Evolutionary conservation across 2,797 vertebrate genomes (phyloP), one percentile per base, ranked within the genome.

Genomic region (Oreochromis grahami): DNA sequence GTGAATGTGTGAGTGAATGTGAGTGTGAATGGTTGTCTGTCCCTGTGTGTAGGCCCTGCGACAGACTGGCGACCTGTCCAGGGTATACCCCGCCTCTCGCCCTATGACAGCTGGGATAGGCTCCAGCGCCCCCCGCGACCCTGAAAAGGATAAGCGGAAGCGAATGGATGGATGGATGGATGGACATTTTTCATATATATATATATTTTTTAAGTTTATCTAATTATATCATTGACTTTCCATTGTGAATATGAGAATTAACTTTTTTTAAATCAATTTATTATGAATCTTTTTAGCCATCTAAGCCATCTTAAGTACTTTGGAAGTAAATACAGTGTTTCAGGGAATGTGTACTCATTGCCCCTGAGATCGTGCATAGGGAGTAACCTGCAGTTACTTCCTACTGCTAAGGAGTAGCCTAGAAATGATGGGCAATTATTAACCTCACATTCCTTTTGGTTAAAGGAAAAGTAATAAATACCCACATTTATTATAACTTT

Each of bases 381-480:
- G 21, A 68, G 38, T 68, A 43, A 26, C 63, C 2, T 43, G 63
- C 65, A 45, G 41, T 45, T 45, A 19, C 6, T 43, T 72, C 65
- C 65, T 29, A 29, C 41, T 72, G 65, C 5, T 45, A 29, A 21
- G 65, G 41, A 19, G 14, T 19, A 17, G 21, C 15, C 78, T 83
- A 53, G 78, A 41, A 78, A 79, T 51, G 24, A 76, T 78, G 65
- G 83, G 81, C 84, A 87, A 88, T 52, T 80, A 58, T 83, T 68
- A 82, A 83, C 70, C 58, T 89, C 53, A 55, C 65, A 85, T 85
- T 70, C 4, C 24, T 29, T 45, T 70, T 38, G 65, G 79, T 15
- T 63, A 55, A 58, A 68, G 79, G 9, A 36, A 65, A 38, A 65
- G 0, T 65, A 65, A 65, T 65, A 65, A 2, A 41, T 65, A 65